Evolutionary conservation across 2,113 vertebrate species (phyloP).

Genomic region (Anguilla rostrata): DNA sequence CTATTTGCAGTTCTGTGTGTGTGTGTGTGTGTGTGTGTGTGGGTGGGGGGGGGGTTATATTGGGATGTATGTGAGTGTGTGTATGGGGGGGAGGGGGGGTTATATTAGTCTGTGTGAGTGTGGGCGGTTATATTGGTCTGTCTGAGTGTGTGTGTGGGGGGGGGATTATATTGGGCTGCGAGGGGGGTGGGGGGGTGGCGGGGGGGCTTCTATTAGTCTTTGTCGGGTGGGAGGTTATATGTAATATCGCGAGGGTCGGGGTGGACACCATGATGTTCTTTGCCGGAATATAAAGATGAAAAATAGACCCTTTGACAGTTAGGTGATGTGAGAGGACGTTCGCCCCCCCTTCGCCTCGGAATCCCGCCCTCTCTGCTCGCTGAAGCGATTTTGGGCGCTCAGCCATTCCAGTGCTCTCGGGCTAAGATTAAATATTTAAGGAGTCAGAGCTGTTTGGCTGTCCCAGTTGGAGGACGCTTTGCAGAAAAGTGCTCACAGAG

Average conservation of each 20-base stretch:
- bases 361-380: conserved; percentile 1
- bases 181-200: not conserved
- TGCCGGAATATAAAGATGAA: not conserved
- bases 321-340: not conserved
- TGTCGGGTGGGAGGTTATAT: not conserved
- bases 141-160: no score
- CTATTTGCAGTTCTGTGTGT: no score
- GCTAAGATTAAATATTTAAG: conserved; percentile 22
- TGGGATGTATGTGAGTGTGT: no score
- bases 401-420: not conserved
- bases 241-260: not conserved
- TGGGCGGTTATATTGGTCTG: no score
- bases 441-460: not conserved
- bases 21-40: no score
- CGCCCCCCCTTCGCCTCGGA: not conserved
- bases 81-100: no score
- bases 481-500: not conserved
- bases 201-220: not conserved
- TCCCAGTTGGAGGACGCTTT: not conserved
- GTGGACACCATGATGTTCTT: not conserved
- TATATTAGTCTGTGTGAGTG: no score
- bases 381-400: conserved; percentile 3
- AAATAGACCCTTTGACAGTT: not conserved
- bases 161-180: no score
- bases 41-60: no score